Evolutionary conservation across 2,888 invertebrate genomes (phyloP), one percentile per base, ranked within the genome.

Genomic region (Graphium colonna): DNA sequence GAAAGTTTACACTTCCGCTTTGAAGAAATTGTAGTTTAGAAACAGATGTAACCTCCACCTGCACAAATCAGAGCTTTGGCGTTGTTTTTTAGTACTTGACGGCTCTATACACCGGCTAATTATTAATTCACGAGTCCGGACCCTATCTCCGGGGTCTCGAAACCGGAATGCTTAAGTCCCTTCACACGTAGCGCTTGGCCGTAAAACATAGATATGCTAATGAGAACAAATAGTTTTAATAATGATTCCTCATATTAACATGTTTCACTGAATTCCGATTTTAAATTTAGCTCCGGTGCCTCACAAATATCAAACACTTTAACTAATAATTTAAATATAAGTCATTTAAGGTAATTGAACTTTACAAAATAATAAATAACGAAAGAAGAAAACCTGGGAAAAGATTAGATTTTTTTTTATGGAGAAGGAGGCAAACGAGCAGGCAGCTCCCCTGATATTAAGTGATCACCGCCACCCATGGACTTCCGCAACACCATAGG

Each of bases 121-220:
- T 67, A 69, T 65, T 62, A 67, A 69, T 67, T 65, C 60, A 65
- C 62, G 58, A 60, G 60, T 60, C 58, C 60, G 60, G 57, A 57
- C 58, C 61, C 61, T 60, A 63, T 63, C 60, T 59, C 46, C 52
- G 56, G 54, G 61, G 61, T 60, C 59, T 50, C 45, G 46, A 44
- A 56, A 56, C 52, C 55, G 55, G 55, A 51, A 50, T 55, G 58
- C 31, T 56, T 57, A 55, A 41, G 46, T 5, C 45, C 41, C 21
- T 47, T 26, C 56, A 57, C 47, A 60, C 50, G 18, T n/a, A 44
- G 12, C 41, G 41, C 36, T 36, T 5, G 9, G 31, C 31, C 8
- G 8, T 31, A 31, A 31, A 31, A 31, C 31, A 31, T 31, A 31
- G 21, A 21, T 31, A 31, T 31, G 31, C 9, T 31, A 31, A 31